These are phyloP conservation scores for Tragelaphus scriptus DNA, from an alignment of 2,113 vertebrate genomes.

Conservation along the genomic window DNA sequence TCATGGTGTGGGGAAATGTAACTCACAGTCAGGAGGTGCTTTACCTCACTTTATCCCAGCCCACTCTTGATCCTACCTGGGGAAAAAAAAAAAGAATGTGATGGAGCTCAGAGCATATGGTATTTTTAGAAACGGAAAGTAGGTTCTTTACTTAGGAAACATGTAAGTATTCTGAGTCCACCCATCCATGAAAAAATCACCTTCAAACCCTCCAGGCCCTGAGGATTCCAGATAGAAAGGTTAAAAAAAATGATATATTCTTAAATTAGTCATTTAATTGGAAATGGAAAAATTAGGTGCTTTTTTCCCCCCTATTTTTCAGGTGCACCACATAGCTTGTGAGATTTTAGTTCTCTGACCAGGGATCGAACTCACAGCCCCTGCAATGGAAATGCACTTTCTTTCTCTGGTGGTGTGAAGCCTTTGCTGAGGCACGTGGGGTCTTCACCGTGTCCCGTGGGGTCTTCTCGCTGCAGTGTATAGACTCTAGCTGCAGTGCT, in stretches of 20 bases:
- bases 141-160: not conserved
- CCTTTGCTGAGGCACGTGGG: not conserved
- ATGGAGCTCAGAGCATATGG: not conserved
- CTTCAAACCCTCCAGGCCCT: not conserved
- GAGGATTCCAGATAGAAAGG: not conserved
- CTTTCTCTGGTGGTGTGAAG: not conserved
- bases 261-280: not conserved
- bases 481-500: not conserved
- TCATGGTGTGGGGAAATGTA: not conserved
- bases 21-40: not conserved
- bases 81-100: not conserved
- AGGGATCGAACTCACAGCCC: not conserved
- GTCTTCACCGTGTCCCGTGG: not conserved
- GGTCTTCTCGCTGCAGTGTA: not conserved
- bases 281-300: not conserved
- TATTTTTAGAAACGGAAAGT: conserved; percentile 38
- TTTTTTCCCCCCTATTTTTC: not conserved
- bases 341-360: not conserved
- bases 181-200: not conserved
- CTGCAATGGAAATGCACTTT: not conserved
- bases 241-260: not conserved
- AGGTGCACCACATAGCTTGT: not conserved
- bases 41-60: not conserved
- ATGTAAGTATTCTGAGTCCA: not conserved
- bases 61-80: not conserved